Evolutionary conservation across 1,140 invertebrate species (phyloP).

Genomic region (Sesamia nonagrioides): DNA sequence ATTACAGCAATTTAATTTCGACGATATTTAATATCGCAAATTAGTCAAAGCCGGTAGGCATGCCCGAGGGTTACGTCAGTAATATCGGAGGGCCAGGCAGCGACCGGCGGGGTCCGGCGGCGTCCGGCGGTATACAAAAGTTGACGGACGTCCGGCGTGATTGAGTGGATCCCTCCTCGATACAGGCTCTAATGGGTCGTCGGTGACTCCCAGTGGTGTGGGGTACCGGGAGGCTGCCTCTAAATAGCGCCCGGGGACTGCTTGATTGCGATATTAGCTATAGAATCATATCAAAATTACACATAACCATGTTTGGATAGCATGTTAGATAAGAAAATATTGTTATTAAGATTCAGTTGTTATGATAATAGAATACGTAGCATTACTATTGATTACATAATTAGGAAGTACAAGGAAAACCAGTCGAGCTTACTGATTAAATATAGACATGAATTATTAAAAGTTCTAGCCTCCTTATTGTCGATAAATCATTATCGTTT

Average conservation of each 20-base stretch:
- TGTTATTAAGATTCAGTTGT: not conserved
- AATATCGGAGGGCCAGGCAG: slow-evolving; percentile 72
- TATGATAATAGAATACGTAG: no score
- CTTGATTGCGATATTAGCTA: slow-evolving; percentile 62
- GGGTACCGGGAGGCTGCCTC: slow-evolving; percentile 57
- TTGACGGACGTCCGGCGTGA: slow-evolving; percentile 80
- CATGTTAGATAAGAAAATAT: not conserved
- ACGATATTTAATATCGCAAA: slow-evolving; percentile 56
- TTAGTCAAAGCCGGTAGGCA: slow-evolving; percentile 53
- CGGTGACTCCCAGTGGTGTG: slow-evolving; percentile 54
- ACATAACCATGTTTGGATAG: not conserved
- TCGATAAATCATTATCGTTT: not conserved
- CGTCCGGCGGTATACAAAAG: slow-evolving; percentile 69
- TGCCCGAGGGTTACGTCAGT: slow-evolving; percentile 56
- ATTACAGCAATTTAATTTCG: slow-evolving; percentile 28
- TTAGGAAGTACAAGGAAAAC: not conserved
- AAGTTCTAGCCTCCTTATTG: not conserved
- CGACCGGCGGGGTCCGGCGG: slow-evolving; percentile 62
- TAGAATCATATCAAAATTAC: slow-evolving; percentile 49
- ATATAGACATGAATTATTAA: no score
- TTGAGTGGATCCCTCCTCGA: slow-evolving; percentile 76
- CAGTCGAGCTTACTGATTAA: no score
- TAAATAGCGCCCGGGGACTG: slow-evolving; percentile 60
- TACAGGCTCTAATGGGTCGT: slow-evolving; percentile 79
- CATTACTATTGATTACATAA: not conserved